Evolutionary conservation across 2,797 vertebrate genomes (phyloP).

Genomic region (Moxostoma hubbsi): DNA sequence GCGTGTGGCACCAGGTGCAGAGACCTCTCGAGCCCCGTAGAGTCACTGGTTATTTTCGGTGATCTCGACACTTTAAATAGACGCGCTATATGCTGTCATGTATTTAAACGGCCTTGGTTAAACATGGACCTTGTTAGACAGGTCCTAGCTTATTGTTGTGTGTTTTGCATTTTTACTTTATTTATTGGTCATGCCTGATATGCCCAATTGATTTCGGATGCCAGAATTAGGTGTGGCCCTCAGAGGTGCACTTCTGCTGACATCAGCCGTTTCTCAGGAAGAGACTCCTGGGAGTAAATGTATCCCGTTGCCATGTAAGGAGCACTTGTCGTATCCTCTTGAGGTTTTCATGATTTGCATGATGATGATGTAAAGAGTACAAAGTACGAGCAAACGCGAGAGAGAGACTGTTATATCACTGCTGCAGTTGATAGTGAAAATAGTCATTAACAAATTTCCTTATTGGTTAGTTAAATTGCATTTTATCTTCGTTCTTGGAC

Average conservation of each 20-base stretch:
- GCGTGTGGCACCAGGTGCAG: constrained; percentile 77
- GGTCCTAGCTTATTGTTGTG: neutral
- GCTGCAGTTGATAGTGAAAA: too few relatives aligned
- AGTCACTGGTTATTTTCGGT: constrained; percentile 76
- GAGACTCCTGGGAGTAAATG: constrained; percentile 24
- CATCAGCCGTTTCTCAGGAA: constrained; percentile 15
- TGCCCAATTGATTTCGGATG: neutral
- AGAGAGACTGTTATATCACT: too few relatives aligned
- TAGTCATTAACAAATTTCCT: too few relatives aligned
- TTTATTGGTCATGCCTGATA: neutral
- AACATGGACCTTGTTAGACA: constrained; percentile 48
- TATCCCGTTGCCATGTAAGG: constrained; percentile 31
- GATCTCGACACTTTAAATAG: constrained; percentile 78
- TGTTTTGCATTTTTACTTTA: constrained; percentile 1
- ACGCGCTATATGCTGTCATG: constrained; percentile 63
- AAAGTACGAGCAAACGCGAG: too few relatives aligned
- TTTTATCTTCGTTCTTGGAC: too few relatives aligned
- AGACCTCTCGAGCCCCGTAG: constrained; percentile 69
- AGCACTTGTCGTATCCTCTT: neutral
- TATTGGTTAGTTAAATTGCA: too few relatives aligned
- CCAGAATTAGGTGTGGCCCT: neutral
- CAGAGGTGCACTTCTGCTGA: constrained; percentile 16
- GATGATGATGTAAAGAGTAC: constrained; percentile 7
- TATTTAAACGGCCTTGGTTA: constrained; percentile 68
- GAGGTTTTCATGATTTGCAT: neutral